phyloP scores from a whole-genome alignment of 1,140 invertebrate genomes.

The Zaprionus nigranus region DNA sequence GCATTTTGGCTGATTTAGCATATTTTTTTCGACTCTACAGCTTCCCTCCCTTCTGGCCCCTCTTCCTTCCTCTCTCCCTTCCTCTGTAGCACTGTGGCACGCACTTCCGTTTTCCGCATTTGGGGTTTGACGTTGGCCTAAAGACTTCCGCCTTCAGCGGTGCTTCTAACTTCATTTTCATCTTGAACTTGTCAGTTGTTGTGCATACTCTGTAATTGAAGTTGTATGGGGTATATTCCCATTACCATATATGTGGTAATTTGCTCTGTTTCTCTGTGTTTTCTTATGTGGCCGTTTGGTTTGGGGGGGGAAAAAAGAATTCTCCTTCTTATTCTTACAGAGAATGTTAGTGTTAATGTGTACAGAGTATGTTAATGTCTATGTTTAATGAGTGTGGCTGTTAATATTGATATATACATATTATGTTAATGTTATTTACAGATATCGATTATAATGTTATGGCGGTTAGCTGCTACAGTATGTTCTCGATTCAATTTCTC shows the following conservation, averaged over 20 bases:
- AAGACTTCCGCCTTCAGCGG: slow-evolving; percentile 71
- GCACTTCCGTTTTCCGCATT: slow-evolving; percentile 75
- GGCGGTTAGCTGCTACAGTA: too few species aligned
- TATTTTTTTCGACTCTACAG: slow-evolving; percentile 55
- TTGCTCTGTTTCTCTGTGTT: neutral
- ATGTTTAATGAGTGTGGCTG: too few species aligned
- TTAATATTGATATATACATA: too few species aligned
- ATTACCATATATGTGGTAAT: too few species aligned
- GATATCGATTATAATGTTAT: too few species aligned
- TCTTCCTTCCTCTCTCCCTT: slow-evolving; percentile 13
- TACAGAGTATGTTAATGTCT: too few species aligned
- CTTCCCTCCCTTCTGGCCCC: slow-evolving; percentile 21
- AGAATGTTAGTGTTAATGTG: too few species aligned
- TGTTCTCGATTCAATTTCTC: too few species aligned
- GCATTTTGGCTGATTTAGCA: slow-evolving; percentile 79
- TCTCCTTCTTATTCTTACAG: too few species aligned
- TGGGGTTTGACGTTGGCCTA: slow-evolving; percentile 72
- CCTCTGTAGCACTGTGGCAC: slow-evolving; percentile 44
- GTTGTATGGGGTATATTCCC: neutral
- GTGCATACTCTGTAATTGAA: neutral
- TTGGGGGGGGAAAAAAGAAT: too few species aligned
- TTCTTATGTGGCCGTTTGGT: too few species aligned
- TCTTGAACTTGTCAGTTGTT: slow-evolving; percentile 47
- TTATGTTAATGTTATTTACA: too few species aligned
- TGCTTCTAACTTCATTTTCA: slow-evolving; percentile 67